Evolutionary conservation across 2,888 invertebrate species (phyloP), one percentile per base, ranked within the genome.

Genomic region (Dichetophora obliterata): DNA sequence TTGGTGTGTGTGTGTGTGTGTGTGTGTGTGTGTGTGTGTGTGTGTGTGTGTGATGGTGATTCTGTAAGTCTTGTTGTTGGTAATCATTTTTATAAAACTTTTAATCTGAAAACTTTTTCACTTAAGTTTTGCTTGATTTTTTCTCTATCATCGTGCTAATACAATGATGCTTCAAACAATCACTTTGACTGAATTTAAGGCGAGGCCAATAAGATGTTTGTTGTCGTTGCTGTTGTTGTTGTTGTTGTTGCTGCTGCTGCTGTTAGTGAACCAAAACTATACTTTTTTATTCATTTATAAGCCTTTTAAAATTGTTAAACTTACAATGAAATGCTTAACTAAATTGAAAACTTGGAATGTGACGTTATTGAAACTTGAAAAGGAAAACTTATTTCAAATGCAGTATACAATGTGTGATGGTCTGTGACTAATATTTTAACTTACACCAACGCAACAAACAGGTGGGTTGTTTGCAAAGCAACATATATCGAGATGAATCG

Each of bases 41-140:
- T 31, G 43, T 59, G 31, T 75, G 34, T 52, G 54, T 43, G 19
- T n/a, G 22, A 4, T 24, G 37, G 19, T 65, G 66, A 59, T 5
- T 68, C n/a, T 68, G 75, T 68, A 48, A 61, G 59, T 14, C 48
- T 59, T 69, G 69, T 75, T 61, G 11, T 14, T 43, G 43, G 63
- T 75, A 68, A 75, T 75, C 75, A 43, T 69, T 57, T 75, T 68
- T 54, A 27, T 14, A 74, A 65, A 43, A 69, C 69, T 75, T 75
- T 69, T 69, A 69, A 69, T 69, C 68, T 68, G 68, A 59, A 75
- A 69, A 69, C 19, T 69, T 75, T 75, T 59, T 68, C 69, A 69
- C 69, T 69, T 75, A 69, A 57, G 61, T 59, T 69, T 59, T 9
- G 27, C n/a, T 68, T 57, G 24, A 34, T 50, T 22, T 4, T 8